phyloP scores from a whole-genome alignment of 2,113 vertebrate genomes.

The Orcinus orca region DNA sequence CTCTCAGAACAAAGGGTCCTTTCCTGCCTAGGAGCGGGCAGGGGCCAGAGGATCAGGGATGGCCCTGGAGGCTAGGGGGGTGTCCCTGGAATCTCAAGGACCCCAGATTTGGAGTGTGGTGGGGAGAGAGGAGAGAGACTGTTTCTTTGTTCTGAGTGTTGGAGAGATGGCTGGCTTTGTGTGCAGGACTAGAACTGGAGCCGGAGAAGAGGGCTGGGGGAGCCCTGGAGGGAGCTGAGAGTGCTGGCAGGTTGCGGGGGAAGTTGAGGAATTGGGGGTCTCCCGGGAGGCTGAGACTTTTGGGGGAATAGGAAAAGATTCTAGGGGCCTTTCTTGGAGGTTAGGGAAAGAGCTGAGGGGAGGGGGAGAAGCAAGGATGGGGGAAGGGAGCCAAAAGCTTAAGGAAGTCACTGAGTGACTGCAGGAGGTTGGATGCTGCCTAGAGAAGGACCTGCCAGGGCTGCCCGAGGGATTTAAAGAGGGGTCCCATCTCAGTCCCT shows the following conservation, averaged over 20 bases:
- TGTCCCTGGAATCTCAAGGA: background rate
- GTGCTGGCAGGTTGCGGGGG: background rate
- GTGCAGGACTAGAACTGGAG: background rate
- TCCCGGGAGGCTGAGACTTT: background rate
- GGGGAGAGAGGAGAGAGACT: background rate
- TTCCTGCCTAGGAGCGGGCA: background rate
- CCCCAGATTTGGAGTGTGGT: background rate
- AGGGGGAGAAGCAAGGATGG: background rate
- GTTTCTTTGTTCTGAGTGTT: conserved; percentile 58
- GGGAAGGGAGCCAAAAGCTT: background rate
- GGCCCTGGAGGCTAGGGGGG: background rate
- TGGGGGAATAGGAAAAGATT: background rate
- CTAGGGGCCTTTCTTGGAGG: background rate
- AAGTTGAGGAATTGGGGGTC: background rate
- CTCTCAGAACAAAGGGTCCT: conserved; percentile 65
- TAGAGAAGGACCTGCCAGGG: background rate
- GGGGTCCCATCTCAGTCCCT: background rate
- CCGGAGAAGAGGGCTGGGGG: background rate
- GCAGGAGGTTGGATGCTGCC: background rate
- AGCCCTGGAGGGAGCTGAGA: background rate
- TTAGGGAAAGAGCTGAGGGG: background rate
- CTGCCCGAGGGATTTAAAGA: background rate
- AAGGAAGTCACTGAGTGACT: background rate
- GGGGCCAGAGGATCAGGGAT: background rate
- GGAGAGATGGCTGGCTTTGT: conserved; percentile 73